Base-by-base conservation (phyloP, 2,113 vertebrate genomes). In the Empidonax traillii region DNA sequence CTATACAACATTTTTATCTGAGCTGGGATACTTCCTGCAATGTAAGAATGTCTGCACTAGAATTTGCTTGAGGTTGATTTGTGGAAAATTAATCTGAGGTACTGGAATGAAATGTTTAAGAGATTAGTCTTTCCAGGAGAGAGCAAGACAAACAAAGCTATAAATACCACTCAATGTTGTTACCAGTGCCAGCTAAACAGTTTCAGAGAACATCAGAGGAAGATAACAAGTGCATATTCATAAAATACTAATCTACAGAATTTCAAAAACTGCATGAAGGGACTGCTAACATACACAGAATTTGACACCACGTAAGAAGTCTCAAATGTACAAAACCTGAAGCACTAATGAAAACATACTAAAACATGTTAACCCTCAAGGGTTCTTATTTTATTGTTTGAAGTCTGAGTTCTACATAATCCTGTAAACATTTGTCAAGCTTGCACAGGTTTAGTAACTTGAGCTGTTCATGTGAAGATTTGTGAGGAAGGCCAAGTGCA, bases 81-180 rank as follows among this genome's bases (percentile, higher is more conserved):
- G 39, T 78, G 46, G 83, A 62, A 66, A 88, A 93, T 84, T 84
- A 69, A 90, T 93, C 63, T 71, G 76, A 83, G 37, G 25, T 74
- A 58, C 33, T 58, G n/a, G 65, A 92, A 88, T 66, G 25, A 87
- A 77, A 68, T 41, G 44, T 86, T 63, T 43, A 66, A 66, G 68
- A 84, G 89, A 88, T 79, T 80, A 90, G 37, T 53, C 31, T 43
- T 90, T 59, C 72, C 76, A 71, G 47, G 23, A 76, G 37, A 90
- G 22, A 88, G 46, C 46, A 74, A 94, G 89, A 56, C 47, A 94
- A 96, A 87, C 17, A 47, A 74, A 77, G 75, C 75, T 92, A 76
- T 93, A 95, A 93, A 93, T 93, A 95, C 25, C 47, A 63, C 43
- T 68, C 76, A 8, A 39, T 62, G 67, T 43, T 46, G 4, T 82